A percentile compares a stretch with the other conserved stretches of the same genome.
phyloP scores from a whole-genome alignment of 1,140 invertebrate species.

The Epicauta chinensis region DNA sequence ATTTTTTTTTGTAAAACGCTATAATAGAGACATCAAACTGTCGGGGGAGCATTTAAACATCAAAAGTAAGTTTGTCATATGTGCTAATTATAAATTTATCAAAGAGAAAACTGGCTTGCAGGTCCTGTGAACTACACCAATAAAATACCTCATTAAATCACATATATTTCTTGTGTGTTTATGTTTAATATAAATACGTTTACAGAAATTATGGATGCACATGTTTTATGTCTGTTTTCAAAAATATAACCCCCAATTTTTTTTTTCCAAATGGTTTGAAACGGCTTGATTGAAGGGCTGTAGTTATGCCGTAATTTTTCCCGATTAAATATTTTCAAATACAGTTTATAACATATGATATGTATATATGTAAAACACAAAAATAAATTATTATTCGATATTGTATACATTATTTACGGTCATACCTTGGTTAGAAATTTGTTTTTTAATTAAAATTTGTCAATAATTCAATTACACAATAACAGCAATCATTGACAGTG shows the following conservation, averaged over 20 bases:
- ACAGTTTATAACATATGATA: not conserved
- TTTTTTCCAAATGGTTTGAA: not conserved
- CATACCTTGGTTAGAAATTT: constrained; percentile 11
- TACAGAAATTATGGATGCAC: constrained; percentile 3
- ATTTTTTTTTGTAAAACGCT: too few relatives aligned
- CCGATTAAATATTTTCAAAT: not conserved
- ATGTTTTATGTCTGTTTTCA: constrained; percentile 5
- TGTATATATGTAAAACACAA: constrained; percentile 8
- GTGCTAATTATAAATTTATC: constrained; percentile 22
- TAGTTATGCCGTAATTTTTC: not conserved
- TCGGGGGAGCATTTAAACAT: constrained; percentile 3
- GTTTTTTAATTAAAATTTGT: constrained; percentile 17
- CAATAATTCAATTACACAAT: constrained; percentile 13
- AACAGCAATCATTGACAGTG: constrained; percentile 14
- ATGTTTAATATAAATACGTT: too few relatives aligned
- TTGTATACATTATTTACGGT: constrained; percentile 5
- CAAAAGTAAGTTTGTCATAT: constrained; percentile 19
- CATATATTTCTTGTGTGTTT: constrained; percentile 5
- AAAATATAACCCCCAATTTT: not conserved
- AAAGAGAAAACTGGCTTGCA: constrained; percentile 11
- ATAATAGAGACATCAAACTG: too few relatives aligned
- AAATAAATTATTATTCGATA: constrained; percentile 4
- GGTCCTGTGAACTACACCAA: constrained; percentile 13
- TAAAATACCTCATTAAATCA: constrained; percentile 18
- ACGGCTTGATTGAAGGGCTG: too few relatives aligned